Evolutionary conservation across 2,113 vertebrate genomes (phyloP).

Genomic region (Psittacula cyanocephala): DNA sequence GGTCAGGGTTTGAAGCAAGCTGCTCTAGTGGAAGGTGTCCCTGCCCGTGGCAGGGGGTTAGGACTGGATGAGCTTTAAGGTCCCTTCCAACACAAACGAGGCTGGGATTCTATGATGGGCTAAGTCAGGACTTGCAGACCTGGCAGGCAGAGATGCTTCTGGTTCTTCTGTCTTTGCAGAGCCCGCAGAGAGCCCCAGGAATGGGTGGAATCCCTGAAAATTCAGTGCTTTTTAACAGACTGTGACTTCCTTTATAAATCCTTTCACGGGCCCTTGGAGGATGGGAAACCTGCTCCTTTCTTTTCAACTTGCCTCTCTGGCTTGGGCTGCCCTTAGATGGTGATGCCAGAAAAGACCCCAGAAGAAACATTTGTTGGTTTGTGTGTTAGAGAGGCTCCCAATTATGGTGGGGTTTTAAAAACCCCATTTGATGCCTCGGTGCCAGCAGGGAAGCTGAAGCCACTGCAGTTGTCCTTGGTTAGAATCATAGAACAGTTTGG

Average conservation of each 20-base stretch:
- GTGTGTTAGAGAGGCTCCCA: background rate
- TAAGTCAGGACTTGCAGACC: background rate
- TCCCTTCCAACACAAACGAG: background rate
- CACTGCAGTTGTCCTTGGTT: background rate
- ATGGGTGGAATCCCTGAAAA: background rate
- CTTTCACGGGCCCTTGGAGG: background rate
- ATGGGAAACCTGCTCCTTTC: background rate
- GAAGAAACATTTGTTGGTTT: background rate
- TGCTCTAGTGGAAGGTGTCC: background rate
- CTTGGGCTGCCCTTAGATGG: background rate
- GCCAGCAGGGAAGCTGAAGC: background rate
- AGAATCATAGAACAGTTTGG: background rate
- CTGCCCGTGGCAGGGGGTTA: background rate
- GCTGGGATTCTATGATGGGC: background rate
- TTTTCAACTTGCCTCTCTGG: background rate
- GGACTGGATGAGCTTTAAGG: background rate
- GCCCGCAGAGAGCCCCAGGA: background rate
- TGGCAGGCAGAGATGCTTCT: background rate
- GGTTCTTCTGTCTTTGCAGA: background rate
- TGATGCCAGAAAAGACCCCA: background rate
- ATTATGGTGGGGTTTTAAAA: background rate
- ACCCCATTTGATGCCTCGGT: rapidly evolving
- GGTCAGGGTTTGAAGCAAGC: background rate
- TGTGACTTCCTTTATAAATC: background rate
- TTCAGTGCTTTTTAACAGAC: background rate